Evolutionary conservation across 37 sponge, comb jelly and placozoan species (phyloP), one percentile per base, ranked within the genome.

Genomic region (Agelas oroides): DNA sequence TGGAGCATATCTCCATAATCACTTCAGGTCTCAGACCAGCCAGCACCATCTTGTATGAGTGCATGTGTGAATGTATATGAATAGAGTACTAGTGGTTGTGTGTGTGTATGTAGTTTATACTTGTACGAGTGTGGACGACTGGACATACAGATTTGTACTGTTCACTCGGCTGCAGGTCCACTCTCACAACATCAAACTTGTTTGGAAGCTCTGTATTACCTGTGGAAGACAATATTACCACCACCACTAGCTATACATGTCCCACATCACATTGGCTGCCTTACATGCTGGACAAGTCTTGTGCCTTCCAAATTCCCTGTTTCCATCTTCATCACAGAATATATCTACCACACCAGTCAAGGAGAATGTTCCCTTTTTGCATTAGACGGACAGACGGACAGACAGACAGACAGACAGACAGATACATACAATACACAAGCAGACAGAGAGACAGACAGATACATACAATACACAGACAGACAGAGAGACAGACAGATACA

Each of bases 261-360:
- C n/a, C n/a, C n/a, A n/a, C n/a, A n/a, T n/a, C n/a, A n/a, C n/a
- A n/a, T n/a, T n/a, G 8, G 8, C 8, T 46, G 32, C 56, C 87
- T 81, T 77, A 89, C 97, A 96, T 73, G 97, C 97, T 31, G 97
- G 97, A 60, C 97, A 96, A 0, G 37, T 62, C 36, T 63, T 27
- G 31, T 87, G 81, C 71, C 75, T 88, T 53, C 65, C 88, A 73
- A 96, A 96, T 54, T 96, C 94, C 62, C 92, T 88, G 68, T 61
- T 79, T 0, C 95, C 97, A 87, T 96, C 95, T 57, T 93, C 94
- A 66, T 96, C 97, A 79, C 97, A 96, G 74, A 96, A 96, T n/a
- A 96, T 86, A 70, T 96, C 95, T 91, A 78, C 33, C 32, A 23
- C 30, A 53, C 30, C 36, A 27, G 62, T 64, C 33, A 72, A 65